Percentiles rank a stretch among this genome's conserved stretches.
Conservation (phyloP, 1,140 invertebrate genomes). For the Palaemon carinicauda region DNA sequence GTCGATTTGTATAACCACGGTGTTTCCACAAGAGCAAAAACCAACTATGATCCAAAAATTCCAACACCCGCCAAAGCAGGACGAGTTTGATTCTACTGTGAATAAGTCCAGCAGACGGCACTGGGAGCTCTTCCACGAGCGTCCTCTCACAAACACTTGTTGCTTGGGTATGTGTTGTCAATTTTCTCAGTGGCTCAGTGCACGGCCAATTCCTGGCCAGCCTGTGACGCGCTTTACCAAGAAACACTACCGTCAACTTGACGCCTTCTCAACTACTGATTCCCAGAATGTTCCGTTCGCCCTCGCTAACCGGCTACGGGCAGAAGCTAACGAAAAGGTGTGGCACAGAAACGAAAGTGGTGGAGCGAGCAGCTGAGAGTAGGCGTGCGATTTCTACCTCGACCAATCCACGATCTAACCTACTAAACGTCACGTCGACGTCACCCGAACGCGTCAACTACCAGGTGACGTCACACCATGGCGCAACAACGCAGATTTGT, state of each 20-base stretch:
- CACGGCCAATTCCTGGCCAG: conserved; percentile 33
- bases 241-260: conserved; percentile 11
- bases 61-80: too few species aligned
- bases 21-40: neutral
- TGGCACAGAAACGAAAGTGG: conserved; percentile 30
- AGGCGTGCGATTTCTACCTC: conserved; percentile 40
- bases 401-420: conserved; percentile 15
- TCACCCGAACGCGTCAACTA: conserved; percentile 41
- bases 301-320: neutral
- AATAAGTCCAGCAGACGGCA: neutral
- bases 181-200: conserved; percentile 38
- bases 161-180: conserved; percentile 52
- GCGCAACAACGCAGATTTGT: conserved; percentile 12
- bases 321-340: neutral
- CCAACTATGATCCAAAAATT: too few species aligned
- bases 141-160: conserved; percentile 37
- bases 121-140: neutral
- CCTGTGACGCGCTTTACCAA: conserved; percentile 35
- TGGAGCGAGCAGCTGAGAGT: neutral
- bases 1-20: neutral
- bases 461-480: conserved; percentile 28
- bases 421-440: conserved; percentile 28
- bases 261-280: conserved; percentile 23
- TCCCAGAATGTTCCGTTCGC: conserved; percentile 30
- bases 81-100: too few species aligned